Evolutionary conservation across 2,888 invertebrate genomes (phyloP), one percentile per base, ranked within the genome.

Genomic region (Hypomecis atomaria): DNA sequence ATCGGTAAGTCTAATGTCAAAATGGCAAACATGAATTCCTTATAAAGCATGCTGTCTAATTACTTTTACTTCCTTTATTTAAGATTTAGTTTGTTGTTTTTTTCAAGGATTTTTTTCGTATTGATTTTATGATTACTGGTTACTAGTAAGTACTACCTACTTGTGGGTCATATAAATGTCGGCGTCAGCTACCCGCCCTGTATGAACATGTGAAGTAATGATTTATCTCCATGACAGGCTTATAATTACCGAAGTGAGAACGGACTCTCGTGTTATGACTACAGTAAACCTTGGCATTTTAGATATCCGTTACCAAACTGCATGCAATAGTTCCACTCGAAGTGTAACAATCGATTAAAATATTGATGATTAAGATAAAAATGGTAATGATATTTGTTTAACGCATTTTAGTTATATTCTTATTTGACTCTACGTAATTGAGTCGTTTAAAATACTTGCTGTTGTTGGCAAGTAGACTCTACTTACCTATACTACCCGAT

Each of bases 231-330:
- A 67, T 66, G 59, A 57, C 43, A 59, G 48, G 54, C 48, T 40
- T 54, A 48, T 59, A 59, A 64, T 59, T 64, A 64, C 50, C 56
- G 55, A 55, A 56, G 55, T 59, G 55, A 61, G 62, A 66, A 60
- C 52, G 59, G 69, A 65, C 63, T 70, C 63, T 49, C 42, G 44
- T 65, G 48, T 68, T 72, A 67, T 65, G 56, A 73, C 70, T 65
- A 75, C 70, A 77, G 81, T 77, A 83, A 84, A 81, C 87, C 87
- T 87, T 87, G 86, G 77, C 86, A 86, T 87, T 86, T 87, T 65
- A 66, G 67, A 74, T 76, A 82, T 81, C 80, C 80, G 79, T 83
- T 82, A 78, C 77, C 62, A 76, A 82, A 78, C 75, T 65, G 67
- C 75, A 66, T 67, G 76, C 70, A 75, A 75, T 76, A 74, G 64